These are phyloP conservation scores for Enteromius argenteus DNA, from an alignment of 2,797 vertebrate species.

Conservation along the genomic window DNA sequence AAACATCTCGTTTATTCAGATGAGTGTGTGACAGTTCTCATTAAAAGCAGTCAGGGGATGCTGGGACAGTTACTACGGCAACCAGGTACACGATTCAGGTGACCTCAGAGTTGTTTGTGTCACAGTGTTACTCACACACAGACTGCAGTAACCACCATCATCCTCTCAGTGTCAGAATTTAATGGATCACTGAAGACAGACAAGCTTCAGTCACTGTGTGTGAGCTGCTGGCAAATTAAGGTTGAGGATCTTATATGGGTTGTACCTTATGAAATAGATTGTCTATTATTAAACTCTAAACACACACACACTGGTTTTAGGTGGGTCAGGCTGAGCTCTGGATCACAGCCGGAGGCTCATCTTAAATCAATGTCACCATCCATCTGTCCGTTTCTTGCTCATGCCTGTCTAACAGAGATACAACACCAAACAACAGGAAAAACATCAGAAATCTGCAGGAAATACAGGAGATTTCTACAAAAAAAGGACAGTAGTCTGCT, in stretches of 20 bases:
- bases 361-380: constrained; percentile 9
- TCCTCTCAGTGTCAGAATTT: neutral
- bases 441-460: neutral
- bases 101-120: constrained; percentile 31
- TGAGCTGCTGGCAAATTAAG: neutral
- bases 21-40: neutral
- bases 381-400: neutral
- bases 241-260: neutral
- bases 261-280: neutral
- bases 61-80: constrained; percentile 63
- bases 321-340: neutral
- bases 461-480: neutral
- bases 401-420: neutral
- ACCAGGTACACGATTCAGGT: constrained; percentile 60
- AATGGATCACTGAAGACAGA: neutral
- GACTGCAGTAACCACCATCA: neutral
- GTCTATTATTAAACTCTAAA: neutral
- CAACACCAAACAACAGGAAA: neutral
- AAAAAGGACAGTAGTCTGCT: neutral
- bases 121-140: constrained; percentile 1
- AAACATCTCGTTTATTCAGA: neutral
- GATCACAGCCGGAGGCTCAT: neutral
- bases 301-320: neutral
- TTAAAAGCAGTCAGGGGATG: constrained; percentile 33
- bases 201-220: neutral